A percentile compares a stretch with the other conserved stretches of the same genome.
Evolutionary conservation across 2,888 invertebrate genomes (phyloP).

Genomic region (Hymenopus coronatus): DNA sequence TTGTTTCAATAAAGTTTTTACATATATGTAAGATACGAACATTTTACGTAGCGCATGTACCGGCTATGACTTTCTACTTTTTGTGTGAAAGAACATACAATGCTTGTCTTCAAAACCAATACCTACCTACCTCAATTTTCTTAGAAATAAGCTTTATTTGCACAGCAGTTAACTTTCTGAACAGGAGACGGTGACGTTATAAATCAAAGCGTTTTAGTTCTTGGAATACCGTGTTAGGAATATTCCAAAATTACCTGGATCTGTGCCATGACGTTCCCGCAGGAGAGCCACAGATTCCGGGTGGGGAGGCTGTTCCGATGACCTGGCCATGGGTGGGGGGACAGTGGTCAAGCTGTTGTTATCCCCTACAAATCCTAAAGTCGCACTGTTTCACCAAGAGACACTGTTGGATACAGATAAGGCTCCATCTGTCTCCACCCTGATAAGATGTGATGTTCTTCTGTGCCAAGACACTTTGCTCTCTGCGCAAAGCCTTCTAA

Average conservation of each 20-base stretch:
- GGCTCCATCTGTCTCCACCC: background rate
- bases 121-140: background rate
- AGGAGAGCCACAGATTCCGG: background rate
- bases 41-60: too few relatives aligned
- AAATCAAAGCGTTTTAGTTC: background rate
- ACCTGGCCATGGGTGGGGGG: background rate
- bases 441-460: background rate
- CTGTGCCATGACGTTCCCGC: background rate
- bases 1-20: too few relatives aligned
- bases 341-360: background rate
- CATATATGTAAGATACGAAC: too few relatives aligned
- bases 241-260: background rate
- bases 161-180: background rate
- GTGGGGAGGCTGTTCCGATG: background rate
- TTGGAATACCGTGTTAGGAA: background rate
- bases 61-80: too few relatives aligned
- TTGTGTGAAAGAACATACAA: background rate
- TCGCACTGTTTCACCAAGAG: background rate
- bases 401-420: background rate
- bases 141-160: background rate
- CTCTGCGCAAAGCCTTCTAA: background rate
- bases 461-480: background rate
- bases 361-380: background rate
- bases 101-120: background rate
- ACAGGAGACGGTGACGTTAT: background rate